These are phyloP conservation scores for Drosophila takahashii DNA, from an alignment of 1,140 invertebrate genomes.

Conservation along the genomic window DNA sequence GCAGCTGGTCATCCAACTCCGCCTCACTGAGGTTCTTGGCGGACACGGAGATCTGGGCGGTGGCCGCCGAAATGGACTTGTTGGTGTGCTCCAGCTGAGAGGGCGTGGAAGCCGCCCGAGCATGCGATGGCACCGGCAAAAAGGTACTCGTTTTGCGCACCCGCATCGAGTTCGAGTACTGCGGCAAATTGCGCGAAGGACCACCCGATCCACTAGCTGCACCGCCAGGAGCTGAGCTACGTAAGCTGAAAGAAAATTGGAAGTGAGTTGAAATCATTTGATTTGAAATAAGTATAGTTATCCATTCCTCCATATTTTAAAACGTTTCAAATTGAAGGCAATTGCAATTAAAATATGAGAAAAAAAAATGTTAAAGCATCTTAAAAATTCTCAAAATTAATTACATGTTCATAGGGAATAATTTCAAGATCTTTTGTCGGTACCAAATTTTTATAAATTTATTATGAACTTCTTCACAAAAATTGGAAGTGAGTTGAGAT, in stretches of 20 bases:
- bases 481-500: background rate
- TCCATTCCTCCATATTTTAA: too few relatives aligned
- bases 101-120: conserved; percentile 81
- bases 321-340: too few relatives aligned
- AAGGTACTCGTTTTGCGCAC: conserved; percentile 77
- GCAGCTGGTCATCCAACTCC: conserved; percentile 36
- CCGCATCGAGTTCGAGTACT: conserved; percentile 80
- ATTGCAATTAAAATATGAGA: too few relatives aligned
- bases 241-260: conserved; percentile 29
- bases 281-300: background rate
- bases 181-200: conserved; percentile 68
- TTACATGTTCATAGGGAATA: too few relatives aligned
- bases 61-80: conserved; percentile 33
- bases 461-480: too few relatives aligned
- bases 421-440: too few relatives aligned
- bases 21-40: conserved; percentile 60
- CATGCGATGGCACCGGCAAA: conserved; percentile 78
- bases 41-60: conserved; percentile 48
- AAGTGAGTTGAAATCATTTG: background rate
- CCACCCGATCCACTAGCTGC: conserved; percentile 15
- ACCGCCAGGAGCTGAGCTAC: conserved; percentile 22
- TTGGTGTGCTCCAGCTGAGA: conserved; percentile 75
- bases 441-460: too few relatives aligned
- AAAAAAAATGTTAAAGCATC: too few relatives aligned
- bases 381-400: too few relatives aligned